phyloP scores from a whole-genome alignment of 2,888 invertebrate species.

The Ichneumoninae sp. region DNA sequence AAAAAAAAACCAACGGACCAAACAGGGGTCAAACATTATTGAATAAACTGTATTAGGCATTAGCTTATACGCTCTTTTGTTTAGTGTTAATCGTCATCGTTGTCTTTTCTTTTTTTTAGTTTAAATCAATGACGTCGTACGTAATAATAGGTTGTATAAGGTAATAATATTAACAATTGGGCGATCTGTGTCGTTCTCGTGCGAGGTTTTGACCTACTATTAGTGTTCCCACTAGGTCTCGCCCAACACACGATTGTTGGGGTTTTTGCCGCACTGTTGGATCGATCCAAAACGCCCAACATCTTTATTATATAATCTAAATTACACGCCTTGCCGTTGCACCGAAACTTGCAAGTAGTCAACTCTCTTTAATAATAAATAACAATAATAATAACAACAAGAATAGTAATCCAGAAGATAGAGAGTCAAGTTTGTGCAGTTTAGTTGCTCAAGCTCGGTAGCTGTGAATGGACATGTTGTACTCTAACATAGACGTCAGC shows the following conservation, averaged over 20 bases:
- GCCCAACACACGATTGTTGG: background rate
- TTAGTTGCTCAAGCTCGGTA: slow-evolving; percentile 79
- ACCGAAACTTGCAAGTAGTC: slow-evolving; percentile 72
- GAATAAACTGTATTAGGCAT: slow-evolving; percentile 54
- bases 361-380: slow-evolving; percentile 19
- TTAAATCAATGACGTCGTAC: slow-evolving; percentile 45
- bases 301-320: slow-evolving; percentile 78
- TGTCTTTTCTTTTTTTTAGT: slow-evolving; percentile 11
- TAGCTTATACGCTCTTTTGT: slow-evolving; percentile 16
- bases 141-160: slow-evolving; percentile 40
- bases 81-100: slow-evolving; percentile 49
- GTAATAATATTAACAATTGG: slow-evolving; percentile 59
- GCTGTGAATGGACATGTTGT: slow-evolving; percentile 82
- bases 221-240: background rate
- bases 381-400: background rate
- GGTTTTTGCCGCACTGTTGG: slow-evolving; percentile 47
- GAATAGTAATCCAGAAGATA: background rate
- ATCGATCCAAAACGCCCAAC: slow-evolving; percentile 78
- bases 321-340: slow-evolving; percentile 79
- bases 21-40: slow-evolving; percentile 64
- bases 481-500: slow-evolving; percentile 84
- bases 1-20: slow-evolving; percentile 24
- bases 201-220: background rate
- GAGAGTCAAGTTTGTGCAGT: slow-evolving; percentile 70
- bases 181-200: slow-evolving; percentile 56